These are phyloP conservation scores for Myrmecobius fasciatus DNA, from an alignment of 2,113 vertebrate species.

Conservation along the genomic window DNA sequence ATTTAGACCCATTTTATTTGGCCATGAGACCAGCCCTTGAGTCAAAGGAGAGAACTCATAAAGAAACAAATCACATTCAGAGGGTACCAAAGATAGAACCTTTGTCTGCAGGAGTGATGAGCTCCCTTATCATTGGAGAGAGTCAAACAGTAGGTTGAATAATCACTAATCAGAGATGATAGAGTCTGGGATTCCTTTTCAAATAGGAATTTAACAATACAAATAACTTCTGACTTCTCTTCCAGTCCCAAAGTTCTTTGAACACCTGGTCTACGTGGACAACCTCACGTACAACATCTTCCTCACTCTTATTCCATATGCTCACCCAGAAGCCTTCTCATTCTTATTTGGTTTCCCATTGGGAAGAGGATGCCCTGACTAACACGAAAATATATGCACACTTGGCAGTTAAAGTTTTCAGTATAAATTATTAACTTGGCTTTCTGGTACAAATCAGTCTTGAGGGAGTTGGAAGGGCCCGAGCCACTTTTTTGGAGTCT, in stretches of 20 bases:
- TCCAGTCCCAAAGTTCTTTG: background rate
- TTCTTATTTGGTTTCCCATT: background rate
- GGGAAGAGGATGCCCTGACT: background rate
- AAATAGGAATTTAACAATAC: background rate
- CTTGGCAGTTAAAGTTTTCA: background rate
- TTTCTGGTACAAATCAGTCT: slow-evolving; percentile 1
- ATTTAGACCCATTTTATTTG: background rate
- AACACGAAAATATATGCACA: background rate
- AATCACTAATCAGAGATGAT: background rate
- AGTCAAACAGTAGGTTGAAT: background rate
- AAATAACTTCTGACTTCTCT: background rate
- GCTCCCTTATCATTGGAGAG: background rate
- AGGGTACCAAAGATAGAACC: background rate
- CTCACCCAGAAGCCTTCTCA: background rate
- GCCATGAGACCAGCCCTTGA: background rate
- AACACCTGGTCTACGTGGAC: background rate
- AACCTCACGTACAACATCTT: background rate
- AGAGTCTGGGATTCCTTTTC: background rate
- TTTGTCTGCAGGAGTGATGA: background rate
- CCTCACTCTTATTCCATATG: background rate
- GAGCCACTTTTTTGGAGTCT: background rate
- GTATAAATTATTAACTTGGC: background rate
- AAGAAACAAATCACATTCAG: background rate
- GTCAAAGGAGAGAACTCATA: background rate
- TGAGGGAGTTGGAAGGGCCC: background rate